Conservation (phyloP, 2,888 invertebrate species). For the Phragmatobia fuliginosa region DNA sequence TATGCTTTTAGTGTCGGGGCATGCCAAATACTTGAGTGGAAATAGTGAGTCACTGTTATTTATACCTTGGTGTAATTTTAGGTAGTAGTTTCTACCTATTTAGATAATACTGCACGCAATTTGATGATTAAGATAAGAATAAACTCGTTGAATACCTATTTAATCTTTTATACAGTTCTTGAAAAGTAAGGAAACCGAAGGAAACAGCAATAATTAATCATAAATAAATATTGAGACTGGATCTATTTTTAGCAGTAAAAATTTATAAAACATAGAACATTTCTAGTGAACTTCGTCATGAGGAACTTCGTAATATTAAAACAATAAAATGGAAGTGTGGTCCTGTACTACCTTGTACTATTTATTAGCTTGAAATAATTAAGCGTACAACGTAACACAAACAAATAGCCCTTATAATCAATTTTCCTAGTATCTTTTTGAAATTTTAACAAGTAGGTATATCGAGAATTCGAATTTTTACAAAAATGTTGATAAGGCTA, state of each 20-base stretch:
- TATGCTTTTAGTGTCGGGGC: constrained; percentile 31
- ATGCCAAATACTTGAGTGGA: constrained; percentile 3
- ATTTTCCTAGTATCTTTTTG: too few relatives aligned
- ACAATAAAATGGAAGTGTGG: background rate
- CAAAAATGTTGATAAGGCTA: too few relatives aligned
- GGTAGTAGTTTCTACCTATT: background rate
- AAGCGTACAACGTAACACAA: too few relatives aligned
- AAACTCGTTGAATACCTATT: background rate
- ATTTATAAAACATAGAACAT: too few relatives aligned
- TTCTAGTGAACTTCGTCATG: too few relatives aligned
- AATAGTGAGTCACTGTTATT: background rate
- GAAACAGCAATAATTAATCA: background rate
- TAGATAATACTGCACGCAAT: constrained; percentile 13
- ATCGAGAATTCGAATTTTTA: too few relatives aligned
- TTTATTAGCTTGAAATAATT: too few relatives aligned
- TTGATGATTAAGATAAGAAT: constrained; percentile 9
- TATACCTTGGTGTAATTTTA: background rate
- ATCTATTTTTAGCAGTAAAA: too few relatives aligned
- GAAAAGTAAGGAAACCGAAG: background rate
- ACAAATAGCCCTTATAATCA: too few relatives aligned
- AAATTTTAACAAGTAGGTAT: too few relatives aligned
- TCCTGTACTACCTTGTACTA: too few relatives aligned
- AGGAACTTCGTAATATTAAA: background rate
- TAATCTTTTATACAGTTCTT: background rate
- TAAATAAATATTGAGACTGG: background rate